Conservation (phyloP, 2,888 invertebrate species). For the Epirrita christyi region DNA sequence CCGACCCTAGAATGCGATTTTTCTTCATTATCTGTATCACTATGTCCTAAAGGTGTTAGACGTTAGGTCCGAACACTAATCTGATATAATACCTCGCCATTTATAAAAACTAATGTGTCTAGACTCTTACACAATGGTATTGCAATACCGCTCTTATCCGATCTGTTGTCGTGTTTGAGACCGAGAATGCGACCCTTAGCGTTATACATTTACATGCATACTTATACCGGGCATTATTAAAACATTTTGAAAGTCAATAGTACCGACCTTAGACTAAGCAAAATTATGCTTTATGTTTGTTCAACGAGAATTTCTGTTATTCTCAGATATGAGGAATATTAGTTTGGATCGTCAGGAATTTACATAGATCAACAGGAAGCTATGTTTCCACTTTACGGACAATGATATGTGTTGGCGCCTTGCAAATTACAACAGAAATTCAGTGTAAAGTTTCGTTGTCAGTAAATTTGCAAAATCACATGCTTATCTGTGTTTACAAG, state of each 20-base stretch:
- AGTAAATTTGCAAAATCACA: conserved; percentile 40
- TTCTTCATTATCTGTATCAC: conserved; percentile 20
- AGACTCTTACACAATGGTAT: conserved; percentile 32
- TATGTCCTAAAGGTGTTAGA: conserved; percentile 19
- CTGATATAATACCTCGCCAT: conserved; percentile 32
- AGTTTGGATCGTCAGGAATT: conserved; percentile 32
- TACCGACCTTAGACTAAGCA: conserved; percentile 16
- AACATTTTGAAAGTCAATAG: conserved; percentile 32
- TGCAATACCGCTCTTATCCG: conserved; percentile 34
- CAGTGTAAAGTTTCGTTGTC: conserved; percentile 27
- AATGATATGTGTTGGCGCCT: conserved; percentile 37
- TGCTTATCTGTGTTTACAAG: conserved; percentile 46
- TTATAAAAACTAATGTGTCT: conserved; percentile 33
- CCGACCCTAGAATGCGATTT: conserved; percentile 15
- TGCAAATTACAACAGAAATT: conserved; percentile 30
- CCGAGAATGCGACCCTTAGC: conserved; percentile 33
- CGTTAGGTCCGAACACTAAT: conserved; percentile 20
- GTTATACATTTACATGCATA: conserved; percentile 33
- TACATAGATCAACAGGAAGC: conserved; percentile 37
- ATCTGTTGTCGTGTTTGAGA: conserved; percentile 31
- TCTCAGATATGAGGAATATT: conserved; percentile 27
- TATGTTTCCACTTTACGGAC: conserved; percentile 32
- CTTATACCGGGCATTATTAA: conserved; percentile 20
- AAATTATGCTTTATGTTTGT: conserved; percentile 28
- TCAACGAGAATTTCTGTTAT: conserved; percentile 23